phyloP scores from a whole-genome alignment of 2,797 vertebrate species.

The Tangara arthus region DNA sequence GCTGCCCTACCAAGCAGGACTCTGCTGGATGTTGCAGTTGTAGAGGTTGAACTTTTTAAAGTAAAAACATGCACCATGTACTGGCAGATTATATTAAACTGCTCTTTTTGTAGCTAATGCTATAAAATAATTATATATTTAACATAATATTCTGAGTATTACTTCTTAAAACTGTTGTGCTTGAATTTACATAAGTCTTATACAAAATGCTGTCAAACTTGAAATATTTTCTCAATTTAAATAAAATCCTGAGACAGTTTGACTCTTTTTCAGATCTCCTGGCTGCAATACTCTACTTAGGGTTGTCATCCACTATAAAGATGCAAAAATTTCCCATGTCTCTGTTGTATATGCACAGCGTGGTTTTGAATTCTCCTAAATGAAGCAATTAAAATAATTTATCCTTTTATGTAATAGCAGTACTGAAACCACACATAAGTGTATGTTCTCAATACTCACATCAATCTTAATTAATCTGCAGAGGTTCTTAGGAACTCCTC shows the following conservation, averaged over 20 bases:
- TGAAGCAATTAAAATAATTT: background rate
- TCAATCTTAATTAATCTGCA: constrained; percentile 10
- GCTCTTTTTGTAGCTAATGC: background rate
- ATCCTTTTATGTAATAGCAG: background rate
- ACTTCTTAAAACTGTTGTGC: background rate
- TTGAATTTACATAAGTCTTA: background rate
- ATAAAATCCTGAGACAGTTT: background rate
- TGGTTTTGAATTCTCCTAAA: background rate
- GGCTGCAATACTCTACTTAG: background rate
- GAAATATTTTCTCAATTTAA: background rate
- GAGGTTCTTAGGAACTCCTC: background rate
- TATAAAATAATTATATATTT: background rate
- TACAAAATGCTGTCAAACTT: background rate
- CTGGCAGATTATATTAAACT: background rate
- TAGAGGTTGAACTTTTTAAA: background rate
- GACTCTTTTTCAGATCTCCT: background rate
- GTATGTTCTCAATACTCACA: background rate
- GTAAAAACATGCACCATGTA: background rate
- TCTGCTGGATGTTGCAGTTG: background rate
- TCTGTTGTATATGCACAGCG: background rate
- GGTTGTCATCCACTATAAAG: background rate
- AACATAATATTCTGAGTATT: background rate
- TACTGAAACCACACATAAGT: background rate
- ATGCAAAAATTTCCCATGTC: background rate
- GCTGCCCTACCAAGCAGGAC: background rate